These are phyloP conservation scores for Triplophysa tibetana DNA, from an alignment of 2,113 vertebrate genomes.

Conservation along the genomic window DNA sequence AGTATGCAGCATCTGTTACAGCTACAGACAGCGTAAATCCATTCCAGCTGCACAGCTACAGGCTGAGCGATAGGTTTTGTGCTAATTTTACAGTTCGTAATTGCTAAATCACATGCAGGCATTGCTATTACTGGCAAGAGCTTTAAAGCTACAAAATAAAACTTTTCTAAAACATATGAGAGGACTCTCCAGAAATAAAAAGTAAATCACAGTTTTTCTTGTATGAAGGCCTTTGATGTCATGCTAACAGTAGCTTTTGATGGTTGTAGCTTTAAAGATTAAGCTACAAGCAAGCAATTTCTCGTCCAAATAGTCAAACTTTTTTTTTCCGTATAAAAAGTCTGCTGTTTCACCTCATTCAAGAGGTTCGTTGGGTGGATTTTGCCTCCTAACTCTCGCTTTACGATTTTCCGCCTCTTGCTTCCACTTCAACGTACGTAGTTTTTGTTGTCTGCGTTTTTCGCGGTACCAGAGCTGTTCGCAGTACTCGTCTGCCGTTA, in stretches of 20 bases:
- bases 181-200: neutral
- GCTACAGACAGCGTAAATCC: neutral
- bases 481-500: slow-evolving; percentile 77
- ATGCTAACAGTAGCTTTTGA: neutral
- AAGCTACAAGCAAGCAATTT: neutral
- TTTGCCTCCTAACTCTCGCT: slow-evolving; percentile 77
- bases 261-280: neutral
- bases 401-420: slow-evolving; percentile 71
- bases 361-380: slow-evolving; percentile 52
- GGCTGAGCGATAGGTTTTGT: neutral
- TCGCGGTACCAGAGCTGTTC: slow-evolving; percentile 79
- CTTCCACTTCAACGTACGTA: slow-evolving; percentile 77
- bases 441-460: slow-evolving; percentile 78
- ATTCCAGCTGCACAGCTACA: neutral
- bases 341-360: slow-evolving; percentile 26
- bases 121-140: neutral
- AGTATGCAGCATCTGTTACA: neutral
- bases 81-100: neutral
- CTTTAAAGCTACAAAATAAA: neutral
- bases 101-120: neutral
- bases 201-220: neutral
- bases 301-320: slow-evolving; percentile 13
- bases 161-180: neutral
- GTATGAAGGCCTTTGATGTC: neutral
- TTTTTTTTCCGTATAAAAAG: slow-evolving; percentile 12